A percentile compares a stretch with the other conserved stretches of the same genome.
Evolutionary conservation across 2,888 invertebrate species (phyloP).

Genomic region (Smittia sp.): DNA sequence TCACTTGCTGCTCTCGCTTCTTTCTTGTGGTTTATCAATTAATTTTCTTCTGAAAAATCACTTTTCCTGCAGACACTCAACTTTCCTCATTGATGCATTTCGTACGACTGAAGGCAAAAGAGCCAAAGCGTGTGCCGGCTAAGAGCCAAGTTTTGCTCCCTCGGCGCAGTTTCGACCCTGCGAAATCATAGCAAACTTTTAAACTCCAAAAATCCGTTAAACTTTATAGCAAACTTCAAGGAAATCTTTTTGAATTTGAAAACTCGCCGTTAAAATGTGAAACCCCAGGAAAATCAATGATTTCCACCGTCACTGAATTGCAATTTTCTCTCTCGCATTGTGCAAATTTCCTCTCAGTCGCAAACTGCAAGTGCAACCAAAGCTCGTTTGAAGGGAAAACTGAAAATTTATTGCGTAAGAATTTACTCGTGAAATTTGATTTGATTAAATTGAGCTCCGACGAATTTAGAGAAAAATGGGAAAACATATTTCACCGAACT

Average conservation of each 20-base stretch:
- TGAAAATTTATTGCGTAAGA: constrained; percentile 41
- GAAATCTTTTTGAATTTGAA: no score
- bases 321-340: not conserved
- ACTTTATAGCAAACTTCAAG: no score
- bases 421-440: not conserved
- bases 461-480: not conserved
- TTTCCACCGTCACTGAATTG: not conserved
- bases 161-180: no score
- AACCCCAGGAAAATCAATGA: no score
- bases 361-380: not conserved
- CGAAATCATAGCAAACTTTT: no score
- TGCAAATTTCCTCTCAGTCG: no score
- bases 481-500: constrained; percentile 35
- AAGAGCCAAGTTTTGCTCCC: no score
- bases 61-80: constrained; percentile 27
- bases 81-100: constrained; percentile 34
- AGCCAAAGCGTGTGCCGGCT: no score
- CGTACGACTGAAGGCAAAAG: constrained; percentile 18
- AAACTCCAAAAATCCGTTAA: no score
- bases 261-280: no score
- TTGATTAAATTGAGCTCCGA: not conserved
- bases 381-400: not conserved
- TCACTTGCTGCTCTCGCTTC: constrained; percentile 21
- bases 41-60: constrained; percentile 31
- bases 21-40: constrained; percentile 27